Conservation (phyloP, 2,888 invertebrate genomes). For the Parnassius mnemosyne region DNA sequence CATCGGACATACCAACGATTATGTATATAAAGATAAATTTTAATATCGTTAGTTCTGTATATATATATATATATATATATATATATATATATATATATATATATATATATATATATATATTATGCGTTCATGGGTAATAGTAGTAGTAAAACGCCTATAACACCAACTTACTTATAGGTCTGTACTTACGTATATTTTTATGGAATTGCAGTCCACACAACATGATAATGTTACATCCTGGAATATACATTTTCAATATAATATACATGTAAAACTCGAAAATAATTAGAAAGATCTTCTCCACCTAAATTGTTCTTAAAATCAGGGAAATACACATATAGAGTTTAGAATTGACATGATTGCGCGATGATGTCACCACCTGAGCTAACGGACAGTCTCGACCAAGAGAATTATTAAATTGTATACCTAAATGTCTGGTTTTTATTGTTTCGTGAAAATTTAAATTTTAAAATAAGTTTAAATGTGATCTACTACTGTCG, state of each 20-base stretch:
- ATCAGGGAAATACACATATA: conserved; percentile 38
- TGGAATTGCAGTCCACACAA: not conserved
- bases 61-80: no score
- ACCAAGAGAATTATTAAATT: conserved; percentile 32
- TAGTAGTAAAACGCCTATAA: no score
- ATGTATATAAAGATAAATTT: no score
- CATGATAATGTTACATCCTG: not conserved
- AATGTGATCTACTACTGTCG: no score
- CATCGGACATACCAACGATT: no score
- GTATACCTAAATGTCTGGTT: conserved; percentile 20
- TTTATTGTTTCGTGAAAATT: conserved; percentile 3
- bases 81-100: no score
- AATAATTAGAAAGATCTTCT: no score
- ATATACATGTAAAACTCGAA: no score
- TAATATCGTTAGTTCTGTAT: no score
- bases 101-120: no score
- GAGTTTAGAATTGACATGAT: conserved; percentile 53
- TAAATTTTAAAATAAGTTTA: not conserved
- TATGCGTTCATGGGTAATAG: no score
- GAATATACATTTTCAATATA: no score
- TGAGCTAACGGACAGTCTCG: conserved; percentile 50
- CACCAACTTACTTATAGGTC: not conserved
- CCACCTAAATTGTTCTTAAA: conserved; percentile 6
- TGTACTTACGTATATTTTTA: not conserved
- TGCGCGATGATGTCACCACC: conserved; percentile 62